Evolutionary conservation across 2,888 invertebrate species (phyloP), one percentile per base, ranked within the genome.

Genomic region (Hedya salicella): DNA sequence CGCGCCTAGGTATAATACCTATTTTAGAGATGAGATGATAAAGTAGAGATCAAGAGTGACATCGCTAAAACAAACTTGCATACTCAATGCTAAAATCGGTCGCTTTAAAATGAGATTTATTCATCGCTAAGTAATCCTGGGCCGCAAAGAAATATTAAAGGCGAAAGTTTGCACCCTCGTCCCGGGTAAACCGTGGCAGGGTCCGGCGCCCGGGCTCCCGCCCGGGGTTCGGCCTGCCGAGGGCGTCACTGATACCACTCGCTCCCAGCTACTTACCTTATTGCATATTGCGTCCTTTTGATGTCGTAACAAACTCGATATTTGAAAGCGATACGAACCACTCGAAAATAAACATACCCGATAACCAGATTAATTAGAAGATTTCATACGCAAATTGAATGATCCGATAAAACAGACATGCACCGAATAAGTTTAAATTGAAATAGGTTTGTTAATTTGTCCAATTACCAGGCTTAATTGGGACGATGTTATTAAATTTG

Each of bases 91-190:
- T 14, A 72, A 75, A 75, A 76, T 77, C 69, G 73, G 70, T 73
- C 71, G 69, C 72, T 82, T 81, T 76, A 79, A 67, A 81, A 85
- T 80, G 76, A 77, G 78, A 80, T 83, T 81, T 82, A 81, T 83
- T 84, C 79, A 80, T 78, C 77, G 75, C 75, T 78, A 76, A 81
- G 78, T 83, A 80, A 81, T 82, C 76, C 75, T 72, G 72, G 67
- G 68, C 72, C 74, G 75, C 74, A 78, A 81, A 79, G 78, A 81
- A 83, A 79, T 85, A 75, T 81, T 81, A 77, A 78, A 78, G 76
- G 76, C 74, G 76, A 80, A 82, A 83, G 80, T 82, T 83, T 79
- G 78, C 76, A 67, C 78, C 77, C 78, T 77, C 71, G 69, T 62
- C 70, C 70, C 69, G 70, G 72, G 76, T 76, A 73, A 77, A 79